These are phyloP conservation scores for Thamnaconus septentrionalis DNA, from an alignment of 2,113 vertebrate species.

Conservation along the genomic window DNA sequence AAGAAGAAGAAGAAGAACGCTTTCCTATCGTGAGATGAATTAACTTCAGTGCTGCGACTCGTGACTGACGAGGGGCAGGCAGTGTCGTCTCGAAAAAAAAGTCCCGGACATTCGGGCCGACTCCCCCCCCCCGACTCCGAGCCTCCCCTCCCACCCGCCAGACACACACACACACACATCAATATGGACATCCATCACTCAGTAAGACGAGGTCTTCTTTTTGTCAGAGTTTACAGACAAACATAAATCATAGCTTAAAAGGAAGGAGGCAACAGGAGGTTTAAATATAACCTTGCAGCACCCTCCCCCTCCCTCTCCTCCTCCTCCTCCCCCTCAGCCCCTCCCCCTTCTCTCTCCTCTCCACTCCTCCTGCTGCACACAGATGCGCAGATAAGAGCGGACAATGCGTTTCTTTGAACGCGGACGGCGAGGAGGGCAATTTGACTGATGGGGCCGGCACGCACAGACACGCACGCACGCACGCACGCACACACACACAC, in stretches of 20 bases:
- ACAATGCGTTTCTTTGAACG: constrained; percentile 69
- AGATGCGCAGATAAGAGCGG: constrained; percentile 72
- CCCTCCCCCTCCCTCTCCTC: constrained; percentile 15
- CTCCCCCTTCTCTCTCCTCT: neutral
- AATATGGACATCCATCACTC: constrained; percentile 22
- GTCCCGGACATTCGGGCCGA: neutral
- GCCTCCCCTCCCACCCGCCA: too few species aligned
- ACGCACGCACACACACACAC: too few species aligned
- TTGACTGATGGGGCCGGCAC: constrained; percentile 30
- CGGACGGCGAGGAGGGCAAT: constrained; percentile 33
- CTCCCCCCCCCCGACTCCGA: too few species aligned
- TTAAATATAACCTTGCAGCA: constrained; percentile 42
- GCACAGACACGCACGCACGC: constrained; percentile 2
- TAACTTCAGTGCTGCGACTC: too few species aligned
- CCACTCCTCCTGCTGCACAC: neutral
- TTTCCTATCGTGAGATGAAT: too few species aligned
- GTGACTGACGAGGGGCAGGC: neutral
- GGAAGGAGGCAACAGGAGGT: constrained; percentile 38
- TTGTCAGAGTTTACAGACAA: constrained; percentile 35
- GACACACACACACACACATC: neutral
- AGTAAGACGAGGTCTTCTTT: constrained; percentile 17
- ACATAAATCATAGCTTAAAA: constrained; percentile 64
- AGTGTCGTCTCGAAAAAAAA: constrained; percentile 9
- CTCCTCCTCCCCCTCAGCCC: constrained; percentile 6
- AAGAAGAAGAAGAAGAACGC: too few species aligned